These are phyloP conservation scores for Xylocampa areola DNA, from an alignment of 2,888 invertebrate genomes.

Conservation along the genomic window DNA sequence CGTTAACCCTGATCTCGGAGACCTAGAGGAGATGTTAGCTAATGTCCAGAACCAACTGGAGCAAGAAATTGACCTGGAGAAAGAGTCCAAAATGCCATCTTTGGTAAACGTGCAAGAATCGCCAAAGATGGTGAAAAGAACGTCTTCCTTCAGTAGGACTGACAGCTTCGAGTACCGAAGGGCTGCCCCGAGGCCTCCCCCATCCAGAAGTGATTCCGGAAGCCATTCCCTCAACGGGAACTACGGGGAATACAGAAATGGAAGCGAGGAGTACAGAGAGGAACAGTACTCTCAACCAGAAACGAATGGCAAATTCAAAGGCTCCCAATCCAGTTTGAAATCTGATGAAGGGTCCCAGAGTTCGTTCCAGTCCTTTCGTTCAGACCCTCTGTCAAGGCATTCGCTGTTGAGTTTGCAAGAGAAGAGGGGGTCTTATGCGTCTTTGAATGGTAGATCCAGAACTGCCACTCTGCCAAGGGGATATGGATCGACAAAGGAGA, in stretches of 20 bases:
- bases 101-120: constrained; percentile 80
- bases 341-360: constrained; percentile 80
- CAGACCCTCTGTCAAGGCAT: constrained; percentile 77
- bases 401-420: constrained; percentile 80
- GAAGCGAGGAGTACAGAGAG: constrained; percentile 62
- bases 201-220: constrained; percentile 49
- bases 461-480: constrained; percentile 84
- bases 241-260: constrained; percentile 60
- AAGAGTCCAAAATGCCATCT: constrained; percentile 79
- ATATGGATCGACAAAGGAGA: constrained; percentile 81
- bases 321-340: constrained; percentile 76
- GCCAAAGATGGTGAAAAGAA: constrained; percentile 77
- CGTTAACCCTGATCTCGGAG: constrained; percentile 83
- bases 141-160: constrained; percentile 71
- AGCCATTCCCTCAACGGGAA: constrained; percentile 51
- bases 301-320: constrained; percentile 68
- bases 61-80: constrained; percentile 83
- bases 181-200: constrained; percentile 67
- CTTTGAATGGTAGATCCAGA: constrained; percentile 74
- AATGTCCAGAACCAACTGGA: constrained; percentile 85
- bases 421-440: constrained; percentile 70
- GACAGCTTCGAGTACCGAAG: constrained; percentile 74
- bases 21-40: constrained; percentile 86
- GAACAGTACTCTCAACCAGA: constrained; percentile 70
- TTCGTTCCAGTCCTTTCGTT: constrained; percentile 81